These are phyloP conservation scores for Metopolophium dirhodum DNA, from an alignment of 1,140 invertebrate species.

Conservation along the genomic window DNA sequence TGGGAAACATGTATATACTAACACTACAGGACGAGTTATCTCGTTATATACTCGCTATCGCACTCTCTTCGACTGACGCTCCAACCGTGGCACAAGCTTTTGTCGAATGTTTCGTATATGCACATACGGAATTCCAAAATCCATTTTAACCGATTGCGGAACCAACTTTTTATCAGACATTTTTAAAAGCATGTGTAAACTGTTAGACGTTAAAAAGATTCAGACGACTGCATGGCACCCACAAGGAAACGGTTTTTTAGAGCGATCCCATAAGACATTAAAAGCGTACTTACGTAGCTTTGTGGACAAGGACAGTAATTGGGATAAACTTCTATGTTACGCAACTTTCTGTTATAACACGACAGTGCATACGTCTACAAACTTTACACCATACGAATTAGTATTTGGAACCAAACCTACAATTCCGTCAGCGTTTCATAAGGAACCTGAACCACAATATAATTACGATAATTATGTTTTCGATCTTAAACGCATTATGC, in stretches of 20 bases:
- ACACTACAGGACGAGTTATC: no score
- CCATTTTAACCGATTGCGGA: no score
- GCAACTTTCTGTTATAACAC: not conserved
- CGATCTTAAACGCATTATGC: not conserved
- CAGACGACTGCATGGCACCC: not conserved
- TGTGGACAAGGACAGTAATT: not conserved
- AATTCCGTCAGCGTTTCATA: not conserved
- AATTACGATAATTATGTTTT: not conserved
- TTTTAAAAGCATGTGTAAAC: no score
- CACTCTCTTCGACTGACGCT: no score
- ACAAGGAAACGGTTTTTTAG: not conserved
- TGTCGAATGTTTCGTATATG: no score
- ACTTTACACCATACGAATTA: not conserved
- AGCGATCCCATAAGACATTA: not conserved
- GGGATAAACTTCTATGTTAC: no score
- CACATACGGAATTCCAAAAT: no score
- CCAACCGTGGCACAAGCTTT: no score
- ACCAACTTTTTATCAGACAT: no score
- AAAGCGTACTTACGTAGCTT: not conserved
- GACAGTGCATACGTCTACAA: not conserved
- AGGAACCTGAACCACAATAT: not conserved
- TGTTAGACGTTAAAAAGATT: no score
- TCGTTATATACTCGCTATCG: no score
- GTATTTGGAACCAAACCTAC: not conserved
- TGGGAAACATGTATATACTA: no score